phyloP scores from a whole-genome alignment of 1,140 invertebrate species.

The Plodia interpunctella region DNA sequence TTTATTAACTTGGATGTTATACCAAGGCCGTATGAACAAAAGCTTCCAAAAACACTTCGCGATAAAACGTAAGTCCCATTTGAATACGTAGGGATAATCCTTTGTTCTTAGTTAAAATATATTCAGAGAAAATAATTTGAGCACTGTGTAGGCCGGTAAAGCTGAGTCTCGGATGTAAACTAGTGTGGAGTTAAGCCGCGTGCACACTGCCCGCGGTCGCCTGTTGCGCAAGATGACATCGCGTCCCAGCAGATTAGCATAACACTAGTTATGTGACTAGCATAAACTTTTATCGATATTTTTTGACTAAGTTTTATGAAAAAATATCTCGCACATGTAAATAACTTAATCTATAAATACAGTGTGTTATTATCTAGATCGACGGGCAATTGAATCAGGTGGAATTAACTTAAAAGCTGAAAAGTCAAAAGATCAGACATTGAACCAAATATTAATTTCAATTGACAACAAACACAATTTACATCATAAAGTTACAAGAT shows the following conservation, averaged over 20 bases:
- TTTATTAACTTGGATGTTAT: too few species aligned
- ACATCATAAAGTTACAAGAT: too few species aligned
- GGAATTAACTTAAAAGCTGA: too few species aligned
- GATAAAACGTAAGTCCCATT: neutral
- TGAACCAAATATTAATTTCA: too few species aligned
- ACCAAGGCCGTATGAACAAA: neutral
- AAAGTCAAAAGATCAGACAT: too few species aligned
- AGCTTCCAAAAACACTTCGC: neutral
- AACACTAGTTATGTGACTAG: conserved; percentile 40
- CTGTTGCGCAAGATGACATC: conserved; percentile 74
- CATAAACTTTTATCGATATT: too few species aligned
- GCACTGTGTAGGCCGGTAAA: conserved; percentile 10
- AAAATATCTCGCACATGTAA: too few species aligned
- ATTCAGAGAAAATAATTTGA: neutral
- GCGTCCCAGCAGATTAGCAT: conserved; percentile 71
- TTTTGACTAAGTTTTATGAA: neutral
- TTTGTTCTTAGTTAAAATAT: conserved; percentile 4
- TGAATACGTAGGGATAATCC: conserved; percentile 1
- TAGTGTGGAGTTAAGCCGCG: conserved; percentile 52
- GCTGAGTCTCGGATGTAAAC: conserved; percentile 40
- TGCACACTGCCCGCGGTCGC: conserved; percentile 55
- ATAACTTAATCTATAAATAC: too few species aligned
- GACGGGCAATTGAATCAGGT: too few species aligned
- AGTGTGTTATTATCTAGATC: too few species aligned
- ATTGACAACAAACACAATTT: too few species aligned